These are phyloP conservation scores for Poecilia wingei DNA, from an alignment of 2,797 vertebrate species.

Conservation along the genomic window DNA sequence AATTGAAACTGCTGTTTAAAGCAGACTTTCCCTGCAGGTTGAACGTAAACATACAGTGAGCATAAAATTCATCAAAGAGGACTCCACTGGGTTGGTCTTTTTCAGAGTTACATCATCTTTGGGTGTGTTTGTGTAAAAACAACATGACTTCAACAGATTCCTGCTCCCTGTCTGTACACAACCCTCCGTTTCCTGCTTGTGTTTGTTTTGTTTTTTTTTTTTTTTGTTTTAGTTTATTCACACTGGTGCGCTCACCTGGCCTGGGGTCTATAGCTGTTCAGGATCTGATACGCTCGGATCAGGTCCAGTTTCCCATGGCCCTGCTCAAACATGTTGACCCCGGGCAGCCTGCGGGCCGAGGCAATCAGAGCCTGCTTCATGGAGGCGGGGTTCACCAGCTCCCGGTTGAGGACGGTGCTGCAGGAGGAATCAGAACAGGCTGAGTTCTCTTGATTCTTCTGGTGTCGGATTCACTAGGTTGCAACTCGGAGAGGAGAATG, in stretches of 20 bases:
- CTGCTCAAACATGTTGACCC: constrained; percentile 99
- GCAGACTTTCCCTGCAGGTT: background rate
- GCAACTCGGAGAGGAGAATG: constrained; percentile 9
- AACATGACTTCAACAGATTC: background rate
- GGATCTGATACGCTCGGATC: constrained; percentile 95
- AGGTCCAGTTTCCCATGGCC: constrained; percentile 98
- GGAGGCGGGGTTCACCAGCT: constrained; percentile 96
- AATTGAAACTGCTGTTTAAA: background rate
- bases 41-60: background rate
- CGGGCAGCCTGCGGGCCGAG: constrained; percentile 94
- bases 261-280: constrained; percentile 97
- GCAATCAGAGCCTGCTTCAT: constrained; percentile 99
- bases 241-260: constrained; percentile 85
- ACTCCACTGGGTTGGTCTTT: background rate
- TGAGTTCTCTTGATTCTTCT: constrained; percentile 17
- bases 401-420: constrained; percentile 94
- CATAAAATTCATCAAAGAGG: background rate
- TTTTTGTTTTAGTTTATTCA: background rate
- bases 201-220: background rate
- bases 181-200: background rate
- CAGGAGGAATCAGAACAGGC: constrained; percentile 24
- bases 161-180: background rate
- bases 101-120: background rate
- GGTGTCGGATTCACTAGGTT: constrained; percentile 25
- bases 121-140: background rate